Evolutionary conservation across 2,113 vertebrate genomes (phyloP).

Genomic region (Heterocephalus glaber): DNA sequence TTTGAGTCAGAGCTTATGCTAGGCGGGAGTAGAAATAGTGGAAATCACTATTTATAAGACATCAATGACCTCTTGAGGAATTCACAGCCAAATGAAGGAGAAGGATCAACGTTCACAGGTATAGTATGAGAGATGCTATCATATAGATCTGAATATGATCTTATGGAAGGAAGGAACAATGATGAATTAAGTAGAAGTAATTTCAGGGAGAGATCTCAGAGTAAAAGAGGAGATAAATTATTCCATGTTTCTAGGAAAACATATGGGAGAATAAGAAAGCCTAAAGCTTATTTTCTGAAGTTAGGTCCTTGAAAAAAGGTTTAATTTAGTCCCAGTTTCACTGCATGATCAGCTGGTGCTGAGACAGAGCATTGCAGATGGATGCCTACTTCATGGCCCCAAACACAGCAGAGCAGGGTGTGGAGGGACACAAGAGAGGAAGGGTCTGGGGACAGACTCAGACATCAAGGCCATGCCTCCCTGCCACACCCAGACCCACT

Average conservation of each 20-base stretch:
- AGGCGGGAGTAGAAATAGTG: neutral
- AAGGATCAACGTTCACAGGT: neutral
- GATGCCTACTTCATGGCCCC: neutral
- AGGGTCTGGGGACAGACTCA: neutral
- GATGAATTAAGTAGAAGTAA: neutral
- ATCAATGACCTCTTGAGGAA: neutral
- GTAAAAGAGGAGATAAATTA: neutral
- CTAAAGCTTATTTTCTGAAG: neutral
- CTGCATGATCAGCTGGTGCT: neutral
- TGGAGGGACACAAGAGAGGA: too few relatives aligned
- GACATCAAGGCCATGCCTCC: rapidly evolving
- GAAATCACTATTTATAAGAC: neutral
- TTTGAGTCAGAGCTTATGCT: neutral
- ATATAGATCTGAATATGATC: neutral
- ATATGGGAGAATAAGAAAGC: neutral
- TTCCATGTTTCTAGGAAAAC: neutral
- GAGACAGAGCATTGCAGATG: neutral
- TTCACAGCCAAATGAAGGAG: neutral
- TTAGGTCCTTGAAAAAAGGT: neutral
- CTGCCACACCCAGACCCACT: neutral
- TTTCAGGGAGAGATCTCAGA: neutral
- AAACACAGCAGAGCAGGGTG: neutral
- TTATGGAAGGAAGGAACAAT: neutral
- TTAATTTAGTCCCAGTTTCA: neutral
- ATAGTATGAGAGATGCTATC: neutral